Base-by-base conservation (phyloP, 2,888 invertebrate species). In the Stenoptilia bipunctidactyla region DNA sequence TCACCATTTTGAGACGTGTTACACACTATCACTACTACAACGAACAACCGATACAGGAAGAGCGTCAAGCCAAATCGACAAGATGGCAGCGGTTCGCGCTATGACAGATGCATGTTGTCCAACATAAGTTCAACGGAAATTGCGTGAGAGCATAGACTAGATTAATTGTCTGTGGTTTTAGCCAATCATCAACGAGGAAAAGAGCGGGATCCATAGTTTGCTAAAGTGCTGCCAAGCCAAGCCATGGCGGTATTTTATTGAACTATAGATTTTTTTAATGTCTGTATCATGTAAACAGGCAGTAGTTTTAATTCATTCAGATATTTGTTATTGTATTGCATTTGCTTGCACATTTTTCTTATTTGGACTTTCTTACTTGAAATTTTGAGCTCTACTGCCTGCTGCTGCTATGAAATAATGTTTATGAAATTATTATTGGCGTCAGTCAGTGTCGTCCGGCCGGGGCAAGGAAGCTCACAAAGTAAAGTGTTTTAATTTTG, bases 1-100 rank as follows among this genome's bases (percentile, higher is more conserved):
- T 83, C 79, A 85, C 84, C 84, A 85, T 85, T 82, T 84, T 79
- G 76, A 76, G 76, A 83, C 80, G 80, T 77, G 82, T 77, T 76
- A 72, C 67, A 66, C 74, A 76, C 77, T 73, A 79, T 66, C 65
- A 72, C 70, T 57, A 76, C 70, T 71, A 72, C 62, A 69, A 58
- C 58, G 73, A 72, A 66, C 68, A 71, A 76, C 66, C 66, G 65
- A 80, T 66, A 79, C 82, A 77, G 77, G 82, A 80, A 80, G 76
- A 80, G 84, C 84, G 84, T 80, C 75, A 84, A 83, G 83, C 77
- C 56, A 74, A 75, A 75, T 71, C 74, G 62, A 65, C 67, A 34
- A 77, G 77, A 79, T 75, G 77, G 79, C 73, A 69, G 75, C 70
- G 62, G 61, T 54, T 62, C 59, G 50, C 52, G 41, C 45, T 46